Evolutionary conservation across 2,888 invertebrate genomes (phyloP), one percentile per base, ranked within the genome.

Genomic region (Hydrotaea cyrtoneurina): DNA sequence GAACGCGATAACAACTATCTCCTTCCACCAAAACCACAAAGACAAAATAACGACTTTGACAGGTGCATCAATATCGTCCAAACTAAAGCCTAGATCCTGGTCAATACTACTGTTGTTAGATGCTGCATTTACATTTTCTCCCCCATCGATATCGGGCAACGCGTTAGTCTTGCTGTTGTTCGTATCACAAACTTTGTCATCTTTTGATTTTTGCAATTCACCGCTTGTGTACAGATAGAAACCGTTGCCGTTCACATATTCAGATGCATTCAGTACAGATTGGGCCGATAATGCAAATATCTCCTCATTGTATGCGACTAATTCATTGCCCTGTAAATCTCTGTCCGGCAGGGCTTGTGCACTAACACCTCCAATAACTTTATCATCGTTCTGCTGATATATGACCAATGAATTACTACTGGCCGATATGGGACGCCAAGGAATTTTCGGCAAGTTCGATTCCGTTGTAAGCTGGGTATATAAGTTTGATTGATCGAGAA

Each of bases 21-120:
- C 97, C 92, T 95, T 96, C 96, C 95, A 97, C 95, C 96, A 97
- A 91, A 95, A 95, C 95, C 96, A 96, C 0, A 97, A 92, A 0
- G 96, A 96, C 13, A 95, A 94, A 57, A 96, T 95, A 85, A 96
- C 95, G 1, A 96, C 94, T 90, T 95, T 95, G 0, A 95, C 94
- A 19, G 95, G 94, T 11, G 94, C 94, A 80, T 94, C 94, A 26
- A 93, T 92, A n/a, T 94, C 94, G 39, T 93, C 93, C 39, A 92
- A 90, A 77, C 90, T 90, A 53, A 91, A 91, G 69, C 88, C 88
- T 3, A 90, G 86, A 78, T 91, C 91, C 55, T 90, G 89, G 11
- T 59, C 73, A 17, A 75, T 21, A 0, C 76, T 72, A 64, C 86
- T 83, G 31, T 87, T 82, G 59, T 87, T 90, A 2, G 75, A 81